Base-by-base conservation (phyloP, 1,140 invertebrate species). In the Ruditapes philippinarum region DNA sequence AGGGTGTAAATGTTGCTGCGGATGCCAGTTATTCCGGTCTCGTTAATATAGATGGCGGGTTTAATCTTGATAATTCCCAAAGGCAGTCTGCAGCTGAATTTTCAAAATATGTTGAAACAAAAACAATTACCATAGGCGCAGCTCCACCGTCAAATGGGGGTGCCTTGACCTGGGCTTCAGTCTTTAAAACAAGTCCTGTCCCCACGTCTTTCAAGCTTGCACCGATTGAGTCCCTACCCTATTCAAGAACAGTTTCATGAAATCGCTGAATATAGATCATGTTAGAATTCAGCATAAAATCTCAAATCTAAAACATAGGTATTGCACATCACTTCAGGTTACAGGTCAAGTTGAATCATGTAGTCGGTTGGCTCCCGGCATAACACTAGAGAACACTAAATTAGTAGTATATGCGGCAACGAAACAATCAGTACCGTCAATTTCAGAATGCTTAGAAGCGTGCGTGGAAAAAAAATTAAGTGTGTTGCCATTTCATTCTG, bases 111-210 rank as follows among this genome's bases (percentile, higher is more conserved):
- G 81, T 83, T 5, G 33, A 83, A 68, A 83, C 81, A 17, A 68
- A 40, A 45, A 83, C 81, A 12, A 70, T 83, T 5, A 83, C 81
- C 7, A 33, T 68, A 25, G 81, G 81, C 3, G 60, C 81, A 22
- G 60, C 81, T 17, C 81, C 81, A 14, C 81, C 81, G n/a, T 12
- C 82, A 11, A 54, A 85, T 40, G 82, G 82, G 12, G 82, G 74
- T 36, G 82, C 82, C 19, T 33, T 73, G 31, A 74, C 65, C 17
- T 85, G 82, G 82, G 65, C 82, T 17, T 70, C 82, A n/a, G 25
- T 9, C 3, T 60, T 83, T 25, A n/a, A 83, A 45, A 45, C 33
- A 19, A 68, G n/a, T 25, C 81, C 81, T 9, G 80, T 82, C 12
- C 80, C 80, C 17, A 49, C 45, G 17, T 11, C 7, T 7, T 49